Conservation (phyloP, 2,797 vertebrate genomes). For the Tarsius wallacei region DNA sequence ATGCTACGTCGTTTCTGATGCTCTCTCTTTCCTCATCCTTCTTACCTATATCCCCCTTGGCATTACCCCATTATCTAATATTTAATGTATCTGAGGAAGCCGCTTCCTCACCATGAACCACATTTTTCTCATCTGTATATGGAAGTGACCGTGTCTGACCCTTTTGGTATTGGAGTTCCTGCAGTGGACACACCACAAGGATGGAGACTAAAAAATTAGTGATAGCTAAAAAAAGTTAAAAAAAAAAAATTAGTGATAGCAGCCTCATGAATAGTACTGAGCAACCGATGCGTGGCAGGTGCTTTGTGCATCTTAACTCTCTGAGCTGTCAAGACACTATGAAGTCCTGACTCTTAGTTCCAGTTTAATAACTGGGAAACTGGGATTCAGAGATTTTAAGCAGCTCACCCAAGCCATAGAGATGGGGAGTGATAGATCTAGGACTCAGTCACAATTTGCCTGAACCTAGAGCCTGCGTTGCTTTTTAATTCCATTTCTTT, state of each 20-base stretch:
- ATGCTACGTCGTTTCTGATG: not conserved
- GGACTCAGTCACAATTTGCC: not conserved
- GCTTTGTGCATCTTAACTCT: not conserved
- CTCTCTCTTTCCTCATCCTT: not conserved
- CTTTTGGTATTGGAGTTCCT: not conserved
- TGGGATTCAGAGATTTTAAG: not conserved
- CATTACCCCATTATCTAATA: not conserved
- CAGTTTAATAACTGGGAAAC: not conserved
- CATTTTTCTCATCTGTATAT: not conserved
- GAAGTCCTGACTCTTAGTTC: not conserved
- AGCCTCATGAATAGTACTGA: too few relatives aligned
- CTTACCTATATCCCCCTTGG: not conserved
- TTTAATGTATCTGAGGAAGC: not conserved
- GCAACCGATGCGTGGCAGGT: not conserved
- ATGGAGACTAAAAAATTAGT: not conserved
- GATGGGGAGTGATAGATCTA: not conserved
- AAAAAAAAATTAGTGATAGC: not conserved
- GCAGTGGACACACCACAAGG: not conserved
- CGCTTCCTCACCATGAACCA: not conserved
- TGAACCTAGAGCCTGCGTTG: not conserved
- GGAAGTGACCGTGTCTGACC: not conserved
- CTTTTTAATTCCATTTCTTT: not conserved
- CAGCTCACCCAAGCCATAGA: not conserved
- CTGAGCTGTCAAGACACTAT: not conserved
- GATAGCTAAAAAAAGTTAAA: too few relatives aligned